Base-by-base conservation (phyloP, 2,888 invertebrate species). In the Andrena camellia region DNA sequence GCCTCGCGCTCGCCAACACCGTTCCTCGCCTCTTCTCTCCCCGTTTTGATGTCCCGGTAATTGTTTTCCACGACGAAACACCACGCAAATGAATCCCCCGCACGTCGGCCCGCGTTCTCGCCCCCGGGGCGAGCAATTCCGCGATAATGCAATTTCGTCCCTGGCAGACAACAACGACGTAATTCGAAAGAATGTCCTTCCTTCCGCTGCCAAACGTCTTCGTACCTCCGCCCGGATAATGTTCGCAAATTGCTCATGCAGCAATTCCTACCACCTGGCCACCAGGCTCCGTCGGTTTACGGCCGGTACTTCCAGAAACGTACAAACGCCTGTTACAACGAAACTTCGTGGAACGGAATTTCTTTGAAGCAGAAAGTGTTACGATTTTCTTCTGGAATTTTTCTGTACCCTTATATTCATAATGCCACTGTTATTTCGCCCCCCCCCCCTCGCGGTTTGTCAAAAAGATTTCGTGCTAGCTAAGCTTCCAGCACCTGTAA, bases 221-320 rank as follows among this genome's bases (percentile, higher is more conserved):
- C 69, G 82, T 69, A 66, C 69, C 78, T 77, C 63, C 64, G 88
- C 74, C 64, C 79, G 86, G 79, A 86, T 88, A 88, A 89, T 88
- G 87, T 89, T 89, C 87, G 86, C 88, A 87, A 89, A 87, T 88
- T 89, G 89, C 84, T 80, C 66, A 78, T 80, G 86, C 75, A 75
- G 86, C 89, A 86, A 87, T 88, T 87, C 83, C 85, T 82, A 80
- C 89, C 88, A 89, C 82, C 88, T 88, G 88, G 78, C 74, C 70
- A 62, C 67, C 5, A 73, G 66, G 76, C 76, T 77, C 59, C 77
- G 52, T 33, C 68, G 66, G 74, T 71, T 82, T 85, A 72, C 82
- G 59, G 71, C 52, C 76, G 79, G 82, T 70, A 57, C 75, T 85
- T 85, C 52, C 59, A 84, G 72, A 85, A 85, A 82, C 81, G 84